Evolutionary conservation across 2,888 invertebrate species (phyloP), one percentile per base, ranked within the genome.

Genomic region (Phortica okadai): DNA sequence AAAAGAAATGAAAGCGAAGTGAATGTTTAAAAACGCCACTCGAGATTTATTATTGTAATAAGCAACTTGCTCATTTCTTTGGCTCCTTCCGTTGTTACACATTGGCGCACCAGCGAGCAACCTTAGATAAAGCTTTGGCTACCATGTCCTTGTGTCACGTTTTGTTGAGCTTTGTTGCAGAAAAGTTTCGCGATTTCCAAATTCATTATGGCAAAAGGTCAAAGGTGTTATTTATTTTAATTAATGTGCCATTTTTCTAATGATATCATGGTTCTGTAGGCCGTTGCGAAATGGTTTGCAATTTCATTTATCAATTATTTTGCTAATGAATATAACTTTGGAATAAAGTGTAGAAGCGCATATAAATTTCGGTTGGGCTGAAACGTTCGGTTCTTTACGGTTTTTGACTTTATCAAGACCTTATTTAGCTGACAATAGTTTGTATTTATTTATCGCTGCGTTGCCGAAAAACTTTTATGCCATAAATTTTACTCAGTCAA

Each of bases 401-500:
- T 5, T 33, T 33, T 33, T 33, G 33, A 1, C 21, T 25, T 62
- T 62, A 62, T 62, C 62, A 62, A 6, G 62, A n/a, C 3, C 62
- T 50, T 7, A 10, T 62, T 16, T 62, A 62, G 62, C 10, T 21
- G 62, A 62, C 10, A 62, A 10, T 62, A 25, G 25, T 62, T 62
- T 62, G 25, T n/a, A 21, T 59, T 16, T 62, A 21, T 62, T n/a
- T 62, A 62, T 62, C 11, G 62, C 21, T 62, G 16, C 33, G 62
- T 11, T 62, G 62, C 62, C 62, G 21, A 62, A 62, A 62, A 62
- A 21, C 21, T 62, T 62, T 62, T 25, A 21, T 21, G n/a, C 10
- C 62, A 62, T 62, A 62, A 62, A 62, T 62, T 25, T 62, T 25
- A 62, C 21, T 62, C 62, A 62, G 25, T 25, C 62, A 25, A 50